Evolutionary conservation across 2,113 vertebrate genomes (phyloP).

Genomic region (Mesembrinibis cayennensis): DNA sequence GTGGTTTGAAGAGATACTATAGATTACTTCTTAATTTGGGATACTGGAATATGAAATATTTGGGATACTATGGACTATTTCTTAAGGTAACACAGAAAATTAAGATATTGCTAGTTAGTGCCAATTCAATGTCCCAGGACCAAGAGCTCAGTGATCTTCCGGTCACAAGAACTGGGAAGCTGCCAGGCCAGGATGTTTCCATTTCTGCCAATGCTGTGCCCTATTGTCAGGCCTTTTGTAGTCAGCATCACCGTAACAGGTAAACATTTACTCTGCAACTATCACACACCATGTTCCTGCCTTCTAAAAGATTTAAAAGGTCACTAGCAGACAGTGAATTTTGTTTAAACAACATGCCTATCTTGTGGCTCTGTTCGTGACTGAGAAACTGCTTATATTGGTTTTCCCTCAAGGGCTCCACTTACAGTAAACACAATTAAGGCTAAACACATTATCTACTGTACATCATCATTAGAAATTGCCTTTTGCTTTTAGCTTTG

Average conservation of each 20-base stretch:
- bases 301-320: neutral
- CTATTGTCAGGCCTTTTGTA: neutral
- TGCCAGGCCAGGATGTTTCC: neutral
- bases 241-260: neutral
- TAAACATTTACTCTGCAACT: neutral
- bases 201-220: neutral
- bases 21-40: neutral
- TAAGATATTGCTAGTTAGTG: neutral
- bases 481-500: slow-evolving; percentile 21
- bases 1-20: neutral
- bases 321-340: neutral
- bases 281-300: neutral
- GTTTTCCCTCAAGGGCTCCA: slow-evolving; percentile 26
- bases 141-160: neutral
- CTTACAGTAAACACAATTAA: slow-evolving; percentile 51
- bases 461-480: neutral
- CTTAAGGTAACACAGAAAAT: neutral
- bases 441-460: slow-evolving; percentile 19
- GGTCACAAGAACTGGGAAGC: neutral
- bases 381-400: neutral
- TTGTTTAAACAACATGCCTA: neutral
- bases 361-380: neutral
- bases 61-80: neutral
- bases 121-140: neutral
- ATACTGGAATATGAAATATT: neutral